Percentiles rank a stretch among this genome's conserved stretches.
phyloP scores from a whole-genome alignment of 2,888 invertebrate genomes.

The Drosophila meridiana region DNA sequence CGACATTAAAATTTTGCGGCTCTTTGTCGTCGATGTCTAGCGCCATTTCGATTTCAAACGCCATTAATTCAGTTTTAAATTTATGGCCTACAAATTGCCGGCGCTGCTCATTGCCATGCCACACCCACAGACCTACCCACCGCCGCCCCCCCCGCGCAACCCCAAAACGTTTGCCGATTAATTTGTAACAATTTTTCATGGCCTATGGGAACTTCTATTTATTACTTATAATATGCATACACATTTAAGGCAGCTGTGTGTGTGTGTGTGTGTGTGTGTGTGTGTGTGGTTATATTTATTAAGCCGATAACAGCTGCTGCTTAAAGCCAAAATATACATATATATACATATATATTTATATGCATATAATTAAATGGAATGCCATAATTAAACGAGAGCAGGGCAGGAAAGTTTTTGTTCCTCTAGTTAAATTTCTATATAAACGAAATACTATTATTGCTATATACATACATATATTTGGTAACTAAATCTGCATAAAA shows the following conservation, averaged over 20 bases:
- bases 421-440: too few relatives aligned
- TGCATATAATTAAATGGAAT: slow-evolving; percentile 2
- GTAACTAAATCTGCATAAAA: too few relatives aligned
- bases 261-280: slow-evolving; percentile 8
- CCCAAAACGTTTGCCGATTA: slow-evolving; percentile 51
- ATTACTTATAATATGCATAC: slow-evolving; percentile 39
- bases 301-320: slow-evolving; percentile 45
- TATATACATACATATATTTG: too few relatives aligned
- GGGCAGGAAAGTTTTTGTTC: background rate
- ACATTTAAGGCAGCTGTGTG: background rate
- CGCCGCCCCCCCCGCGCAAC: background rate
- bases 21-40: slow-evolving; percentile 48
- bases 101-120: slow-evolving; percentile 45
- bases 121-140: background rate
- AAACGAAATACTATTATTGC: too few relatives aligned
- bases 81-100: slow-evolving; percentile 77
- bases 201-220: slow-evolving; percentile 54
- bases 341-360: background rate
- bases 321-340: background rate
- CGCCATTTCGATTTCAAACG: slow-evolving; percentile 74
- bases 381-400: background rate
- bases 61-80: slow-evolving; percentile 79
- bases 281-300: slow-evolving; percentile 31
- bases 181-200: slow-evolving; percentile 66
- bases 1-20: slow-evolving; percentile 57